These are phyloP conservation scores for Scaptomyza montana DNA, from an alignment of 1,140 invertebrate genomes.

Conservation along the genomic window DNA sequence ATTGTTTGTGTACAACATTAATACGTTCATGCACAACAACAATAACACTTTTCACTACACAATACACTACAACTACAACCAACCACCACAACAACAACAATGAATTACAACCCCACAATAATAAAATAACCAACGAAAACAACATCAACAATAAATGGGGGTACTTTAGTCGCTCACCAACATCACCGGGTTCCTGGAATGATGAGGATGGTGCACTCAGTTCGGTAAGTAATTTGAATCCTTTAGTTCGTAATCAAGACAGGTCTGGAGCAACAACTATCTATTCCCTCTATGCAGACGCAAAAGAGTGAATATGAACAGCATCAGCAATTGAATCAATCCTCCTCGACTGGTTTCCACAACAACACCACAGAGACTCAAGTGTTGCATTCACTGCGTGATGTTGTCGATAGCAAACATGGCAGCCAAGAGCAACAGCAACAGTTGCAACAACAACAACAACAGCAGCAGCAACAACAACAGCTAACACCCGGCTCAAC, in stretches of 20 bases:
- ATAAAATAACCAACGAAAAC: slow-evolving; percentile 24
- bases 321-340: slow-evolving; percentile 64
- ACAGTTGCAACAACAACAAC: slow-evolving; percentile 34
- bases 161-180: slow-evolving; percentile 75
- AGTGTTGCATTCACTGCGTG: slow-evolving; percentile 55
- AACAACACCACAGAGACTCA: slow-evolving; percentile 56
- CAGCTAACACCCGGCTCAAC: slow-evolving; percentile 14
- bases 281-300: slow-evolving; percentile 43
- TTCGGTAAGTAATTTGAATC: slow-evolving; percentile 63
- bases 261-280: slow-evolving; percentile 2
- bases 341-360: slow-evolving; percentile 48
- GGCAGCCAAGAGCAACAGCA: slow-evolving; percentile 37
- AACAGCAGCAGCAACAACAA: slow-evolving; percentile 23
- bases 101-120: slow-evolving; percentile 36
- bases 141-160: slow-evolving; percentile 4
- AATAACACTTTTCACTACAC: slow-evolving; percentile 55
- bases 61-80: slow-evolving; percentile 16
- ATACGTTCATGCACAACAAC: slow-evolving; percentile 64
- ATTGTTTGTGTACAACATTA: slow-evolving; percentile 76
- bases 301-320: slow-evolving; percentile 79
- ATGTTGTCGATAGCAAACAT: slow-evolving; percentile 70
- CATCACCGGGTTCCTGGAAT: slow-evolving; percentile 83
- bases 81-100: slow-evolving; percentile 36
- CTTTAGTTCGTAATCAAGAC: neutral
- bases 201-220: slow-evolving; percentile 80